Percentiles rank a stretch among this genome's conserved stretches.
Conservation (phyloP, 2,888 invertebrate species). For the Campoletis raptor region DNA sequence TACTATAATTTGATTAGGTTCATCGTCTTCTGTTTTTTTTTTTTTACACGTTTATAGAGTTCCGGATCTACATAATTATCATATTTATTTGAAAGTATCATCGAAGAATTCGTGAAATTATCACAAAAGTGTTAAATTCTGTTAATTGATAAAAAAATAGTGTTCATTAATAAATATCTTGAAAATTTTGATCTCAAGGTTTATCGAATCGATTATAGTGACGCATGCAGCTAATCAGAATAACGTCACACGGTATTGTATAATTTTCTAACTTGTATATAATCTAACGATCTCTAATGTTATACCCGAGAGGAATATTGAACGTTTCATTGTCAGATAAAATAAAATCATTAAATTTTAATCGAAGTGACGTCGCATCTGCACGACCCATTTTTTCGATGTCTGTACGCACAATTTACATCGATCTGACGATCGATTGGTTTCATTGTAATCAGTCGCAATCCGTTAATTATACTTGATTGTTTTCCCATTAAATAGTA, state of each 20-base stretch:
- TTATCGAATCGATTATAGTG: background rate
- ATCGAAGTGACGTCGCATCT: slow-evolving; percentile 10
- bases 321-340: slow-evolving; percentile 43
- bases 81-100: background rate
- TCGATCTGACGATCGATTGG: slow-evolving; percentile 41
- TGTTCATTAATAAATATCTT: background rate
- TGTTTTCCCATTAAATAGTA: slow-evolving; percentile 45
- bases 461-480: slow-evolving; percentile 44
- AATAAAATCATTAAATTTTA: slow-evolving; percentile 37
- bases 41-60: background rate
- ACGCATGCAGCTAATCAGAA: background rate
- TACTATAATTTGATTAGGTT: slow-evolving; percentile 70
- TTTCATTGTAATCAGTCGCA: slow-evolving; percentile 55
- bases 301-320: slow-evolving; percentile 42
- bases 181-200: background rate
- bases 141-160: background rate
- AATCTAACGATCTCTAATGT: slow-evolving; percentile 61
- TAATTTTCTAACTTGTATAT: background rate
- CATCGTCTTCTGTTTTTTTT: slow-evolving; percentile 64
- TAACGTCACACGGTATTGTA: background rate
- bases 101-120: background rate
- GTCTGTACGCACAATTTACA: slow-evolving; percentile 53
- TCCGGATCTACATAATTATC: background rate
- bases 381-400: slow-evolving; percentile 17
- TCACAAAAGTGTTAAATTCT: background rate